A percentile compares a stretch with the other conserved stretches of the same genome.
Evolutionary conservation across 2,797 vertebrate genomes (phyloP).

Genomic region (Halcyon smyrnensis): DNA sequence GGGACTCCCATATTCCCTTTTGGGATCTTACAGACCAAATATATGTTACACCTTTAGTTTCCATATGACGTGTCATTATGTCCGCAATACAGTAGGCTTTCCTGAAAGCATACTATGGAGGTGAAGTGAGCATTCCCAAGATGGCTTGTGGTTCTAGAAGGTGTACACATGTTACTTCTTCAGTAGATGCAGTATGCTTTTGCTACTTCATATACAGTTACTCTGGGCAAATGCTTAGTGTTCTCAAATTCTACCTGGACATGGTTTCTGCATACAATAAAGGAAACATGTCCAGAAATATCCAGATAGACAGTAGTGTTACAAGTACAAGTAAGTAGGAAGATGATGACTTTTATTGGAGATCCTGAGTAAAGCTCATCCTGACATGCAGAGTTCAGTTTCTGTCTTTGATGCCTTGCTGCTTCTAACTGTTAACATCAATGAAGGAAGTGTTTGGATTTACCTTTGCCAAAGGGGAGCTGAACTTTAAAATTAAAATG

Average conservation of each 20-base stretch:
- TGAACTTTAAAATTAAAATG: not conserved
- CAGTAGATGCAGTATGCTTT: not conserved
- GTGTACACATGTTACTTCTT: not conserved
- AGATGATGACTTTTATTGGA: not conserved
- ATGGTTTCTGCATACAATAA: not conserved
- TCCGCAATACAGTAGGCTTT: not conserved
- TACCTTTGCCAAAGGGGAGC: not conserved
- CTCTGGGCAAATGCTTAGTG: not conserved
- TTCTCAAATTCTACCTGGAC: not conserved
- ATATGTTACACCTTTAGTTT: not conserved
- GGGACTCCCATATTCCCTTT: not conserved
- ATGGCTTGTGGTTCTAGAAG: not conserved
- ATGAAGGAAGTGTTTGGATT: not conserved
- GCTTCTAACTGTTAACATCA: not conserved
- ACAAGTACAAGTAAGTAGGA: not conserved
- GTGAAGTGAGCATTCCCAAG: not conserved
- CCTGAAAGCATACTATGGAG: not conserved
- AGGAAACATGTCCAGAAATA: not conserved
- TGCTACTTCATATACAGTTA: not conserved
- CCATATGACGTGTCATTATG: not conserved
- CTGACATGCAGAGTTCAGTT: not conserved
- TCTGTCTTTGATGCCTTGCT: not conserved
- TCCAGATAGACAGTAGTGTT: not conserved
- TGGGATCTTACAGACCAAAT: not conserved
- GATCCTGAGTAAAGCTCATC: not conserved